Percentiles rank a stretch among this genome's conserved stretches.
phyloP scores from a whole-genome alignment of 2,113 vertebrate genomes.

The Nerophis lumbriciformis region DNA sequence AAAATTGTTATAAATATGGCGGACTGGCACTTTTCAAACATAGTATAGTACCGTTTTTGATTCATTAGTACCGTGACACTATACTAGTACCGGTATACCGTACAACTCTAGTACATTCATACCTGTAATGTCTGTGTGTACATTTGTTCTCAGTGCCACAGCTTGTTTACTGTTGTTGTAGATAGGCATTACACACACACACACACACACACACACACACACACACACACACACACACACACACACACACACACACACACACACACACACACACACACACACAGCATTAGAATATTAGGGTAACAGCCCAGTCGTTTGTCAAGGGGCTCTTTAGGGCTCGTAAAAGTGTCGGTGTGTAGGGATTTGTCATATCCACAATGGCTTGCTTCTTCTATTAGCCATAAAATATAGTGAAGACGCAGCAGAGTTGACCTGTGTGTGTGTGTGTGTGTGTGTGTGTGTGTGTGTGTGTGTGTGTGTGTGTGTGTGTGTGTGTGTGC shows the following conservation, averaged over 20 bases:
- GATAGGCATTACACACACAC: too few relatives aligned
- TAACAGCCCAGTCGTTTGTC: slow-evolving; percentile 79
- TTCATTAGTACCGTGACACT: too few relatives aligned
- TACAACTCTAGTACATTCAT: too few relatives aligned
- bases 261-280: slow-evolving; percentile 74
- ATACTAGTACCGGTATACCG: too few relatives aligned
- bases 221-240: slow-evolving; percentile 33
- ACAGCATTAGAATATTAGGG: slow-evolving; percentile 83
- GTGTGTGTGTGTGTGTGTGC: slow-evolving; percentile 3
- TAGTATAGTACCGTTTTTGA: too few relatives aligned
- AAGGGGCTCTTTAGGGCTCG: slow-evolving; percentile 87
- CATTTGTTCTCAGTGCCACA: too few relatives aligned
- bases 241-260: slow-evolving; percentile 39
- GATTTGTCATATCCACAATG: slow-evolving; percentile 86
- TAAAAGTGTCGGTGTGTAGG: slow-evolving; percentile 86
- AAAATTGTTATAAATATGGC: too few relatives aligned
- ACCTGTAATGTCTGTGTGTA: too few relatives aligned
- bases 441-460: slow-evolving; percentile 6
- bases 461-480: background rate
- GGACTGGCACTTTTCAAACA: too few relatives aligned
- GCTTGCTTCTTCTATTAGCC: slow-evolving; percentile 83
- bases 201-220: slow-evolving; percentile 10
- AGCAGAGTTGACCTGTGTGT: slow-evolving; percentile 23
- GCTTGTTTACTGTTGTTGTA: too few relatives aligned
- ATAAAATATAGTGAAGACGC: slow-evolving; percentile 80